Base-by-base conservation (phyloP, 2,113 vertebrate genomes). In the Tachysurus fulvidraco region DNA sequence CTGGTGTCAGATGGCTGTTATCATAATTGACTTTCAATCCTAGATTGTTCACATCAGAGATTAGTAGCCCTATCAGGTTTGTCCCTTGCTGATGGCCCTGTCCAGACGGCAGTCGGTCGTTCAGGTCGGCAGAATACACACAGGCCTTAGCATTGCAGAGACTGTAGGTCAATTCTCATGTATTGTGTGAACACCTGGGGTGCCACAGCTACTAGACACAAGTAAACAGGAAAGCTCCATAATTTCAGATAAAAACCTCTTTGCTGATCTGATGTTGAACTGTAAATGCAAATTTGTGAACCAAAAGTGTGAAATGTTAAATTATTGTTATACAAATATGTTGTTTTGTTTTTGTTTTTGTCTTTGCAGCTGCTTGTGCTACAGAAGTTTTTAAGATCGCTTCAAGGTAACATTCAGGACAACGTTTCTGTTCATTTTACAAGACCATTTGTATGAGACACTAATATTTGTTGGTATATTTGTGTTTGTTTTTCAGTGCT, bases 341-440 rank as follows among this genome's bases (percentile, higher is more conserved):
- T 30, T 13, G 8, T 36, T 23, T 25, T 5, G 16, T 50, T 85
- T 5, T 74, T 84, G 41, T 81, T 80, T 14, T 50, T 50, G 46
- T 19, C 64, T 83, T 78, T 95, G 16, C 89, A 99, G 98, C 97
- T 95, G 94, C 96, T 85, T 99, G 98, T 11, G 96, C 97, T 91
- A 96, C 95, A 14, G 98, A 99, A 92, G 97, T 99, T 92, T 99
- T 99, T 94, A 99, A 99, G 96, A 97, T 99, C 92, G 98, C 97
- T 71, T 97, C 97, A 92, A 99, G 98, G 97, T 99, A 93, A 79
- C 46, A 25, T 69, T 55, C 41, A 21, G 25, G 60, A 0, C 5
- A 52, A 0, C 3, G 16, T 52, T 10, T 21, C 90, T 89, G 30
- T 30, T 13, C 1, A 59, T 57, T 57, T 59, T 17, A 3, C 19